Evolutionary conservation across 2,113 vertebrate species (phyloP).

Genomic region (Gallinago paraguaiae): DNA sequence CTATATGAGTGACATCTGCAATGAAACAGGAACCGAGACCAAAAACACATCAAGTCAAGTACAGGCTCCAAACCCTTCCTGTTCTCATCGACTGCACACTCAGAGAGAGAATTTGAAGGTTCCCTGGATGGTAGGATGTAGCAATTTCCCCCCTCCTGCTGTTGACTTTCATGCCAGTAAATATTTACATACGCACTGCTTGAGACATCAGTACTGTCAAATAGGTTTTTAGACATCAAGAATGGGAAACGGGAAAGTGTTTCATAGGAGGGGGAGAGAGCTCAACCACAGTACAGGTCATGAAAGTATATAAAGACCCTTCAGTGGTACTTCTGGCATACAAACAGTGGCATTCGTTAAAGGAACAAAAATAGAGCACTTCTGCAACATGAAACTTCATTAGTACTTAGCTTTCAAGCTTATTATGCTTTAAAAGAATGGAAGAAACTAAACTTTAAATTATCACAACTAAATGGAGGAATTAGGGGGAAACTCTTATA

Average conservation of each 20-base stretch:
- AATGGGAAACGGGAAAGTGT: neutral
- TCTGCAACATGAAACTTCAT: neutral
- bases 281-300: neutral
- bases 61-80: conserved; percentile 34
- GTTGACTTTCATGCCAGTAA: conserved; percentile 63
- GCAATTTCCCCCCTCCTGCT: conserved; percentile 53
- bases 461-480: neutral
- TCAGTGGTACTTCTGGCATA: neutral
- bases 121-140: conserved; percentile 57
- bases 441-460: neutral
- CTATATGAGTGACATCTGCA: conserved; percentile 23
- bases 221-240: neutral
- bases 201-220: conserved; percentile 35
- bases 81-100: neutral
- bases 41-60: neutral
- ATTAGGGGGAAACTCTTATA: neutral
- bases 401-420: neutral
- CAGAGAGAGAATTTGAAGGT: conserved; percentile 60
- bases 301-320: neutral
- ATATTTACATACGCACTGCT: conserved; percentile 69
- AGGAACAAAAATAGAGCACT: neutral
- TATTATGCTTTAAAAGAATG: neutral
- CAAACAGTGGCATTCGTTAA: neutral
- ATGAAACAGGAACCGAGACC: conserved; percentile 44
- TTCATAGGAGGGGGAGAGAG: neutral